Base-by-base conservation (phyloP, 2,797 vertebrate species). In the Gila robusta region DNA sequence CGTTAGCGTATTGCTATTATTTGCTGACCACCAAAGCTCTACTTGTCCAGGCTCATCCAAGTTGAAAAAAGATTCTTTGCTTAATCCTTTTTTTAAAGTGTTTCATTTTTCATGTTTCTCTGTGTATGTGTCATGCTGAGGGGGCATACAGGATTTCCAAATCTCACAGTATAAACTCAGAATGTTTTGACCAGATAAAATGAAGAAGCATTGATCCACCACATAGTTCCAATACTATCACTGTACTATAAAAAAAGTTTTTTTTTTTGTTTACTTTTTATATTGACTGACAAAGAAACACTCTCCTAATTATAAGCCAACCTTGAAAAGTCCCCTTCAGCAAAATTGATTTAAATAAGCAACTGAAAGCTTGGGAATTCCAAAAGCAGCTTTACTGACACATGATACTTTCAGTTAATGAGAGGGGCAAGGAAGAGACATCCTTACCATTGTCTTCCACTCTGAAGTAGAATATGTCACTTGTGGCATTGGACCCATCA, bases 401-500 rank as follows among this genome's bases (percentile, higher is more conserved):
- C 35, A 32, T 56, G 73, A 78, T 35, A 70, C 74, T 80, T 84
- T 54, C 47, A 78, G 32, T 69, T 84, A 84, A 77, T 77, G 17
- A 78, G 17, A 77, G 59, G 59, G 44, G 4, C 16, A 59, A 79
- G 69, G 87, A 73, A 47, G 71, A 82, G 81, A 8, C 9, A 19
- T 82, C 89, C 96, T 92, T 96, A 98, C 96, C 96, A 4, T 89
- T 95, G 92, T 97, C 97, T 94, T 97, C 95, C 67, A 97, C 89
- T 5, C 94, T 96, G 92, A 98, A 97, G 92, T 95, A 97, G 93
- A 98, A 97, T 86, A 96, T 94, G 64, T 97, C 97, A 86, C 94
- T 95, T 41, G 96, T 96, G 88, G 96, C 94, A 47, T 96, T 97
- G 91, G 94, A 96, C 62, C 91, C 93, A 87, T 97, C 94, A 83